phyloP scores from a whole-genome alignment of 1,140 invertebrate genomes.

The Aradophagus sp. region DNA sequence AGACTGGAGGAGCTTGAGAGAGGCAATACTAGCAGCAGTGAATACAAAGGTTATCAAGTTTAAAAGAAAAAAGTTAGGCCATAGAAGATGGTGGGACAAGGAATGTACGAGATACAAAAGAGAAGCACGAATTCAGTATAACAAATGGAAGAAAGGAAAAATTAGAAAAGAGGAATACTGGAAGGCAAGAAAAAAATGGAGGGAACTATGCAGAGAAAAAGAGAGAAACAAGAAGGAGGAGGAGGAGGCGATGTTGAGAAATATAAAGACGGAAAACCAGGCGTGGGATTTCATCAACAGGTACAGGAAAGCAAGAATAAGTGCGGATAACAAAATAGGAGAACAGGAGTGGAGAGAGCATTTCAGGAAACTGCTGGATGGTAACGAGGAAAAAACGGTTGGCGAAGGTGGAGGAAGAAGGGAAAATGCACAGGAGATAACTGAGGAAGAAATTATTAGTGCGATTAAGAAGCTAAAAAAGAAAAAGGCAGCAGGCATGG shows the following conservation, averaged over 20 bases:
- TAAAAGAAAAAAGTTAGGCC: too few species aligned
- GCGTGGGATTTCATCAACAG: slow-evolving; percentile 17
- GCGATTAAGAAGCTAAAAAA: too few species aligned
- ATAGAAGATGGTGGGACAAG: neutral
- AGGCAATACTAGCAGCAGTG: neutral
- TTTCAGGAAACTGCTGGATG: slow-evolving; percentile 5
- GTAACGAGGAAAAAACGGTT: neutral
- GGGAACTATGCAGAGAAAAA: slow-evolving; percentile 3
- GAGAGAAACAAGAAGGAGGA: slow-evolving; percentile 1
- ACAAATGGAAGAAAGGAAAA: slow-evolving; percentile 1
- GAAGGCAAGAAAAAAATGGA: slow-evolving; percentile 9
- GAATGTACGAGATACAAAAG: neutral
- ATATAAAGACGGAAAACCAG: slow-evolving; percentile 8
- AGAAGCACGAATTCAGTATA: neutral
- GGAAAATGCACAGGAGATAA: too few species aligned
- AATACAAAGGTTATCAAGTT: neutral
- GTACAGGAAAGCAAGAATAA: slow-evolving; percentile 16
- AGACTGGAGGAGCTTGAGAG: neutral
- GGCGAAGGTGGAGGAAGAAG: neutral
- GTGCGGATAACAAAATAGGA: neutral
- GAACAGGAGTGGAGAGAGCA: neutral
- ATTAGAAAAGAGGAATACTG: slow-evolving; percentile 3
- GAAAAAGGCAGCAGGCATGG: too few species aligned
- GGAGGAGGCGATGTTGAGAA: neutral
- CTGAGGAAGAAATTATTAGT: too few species aligned